Base-by-base conservation (phyloP, 2,113 vertebrate genomes). In the Salvator merianae region DNA sequence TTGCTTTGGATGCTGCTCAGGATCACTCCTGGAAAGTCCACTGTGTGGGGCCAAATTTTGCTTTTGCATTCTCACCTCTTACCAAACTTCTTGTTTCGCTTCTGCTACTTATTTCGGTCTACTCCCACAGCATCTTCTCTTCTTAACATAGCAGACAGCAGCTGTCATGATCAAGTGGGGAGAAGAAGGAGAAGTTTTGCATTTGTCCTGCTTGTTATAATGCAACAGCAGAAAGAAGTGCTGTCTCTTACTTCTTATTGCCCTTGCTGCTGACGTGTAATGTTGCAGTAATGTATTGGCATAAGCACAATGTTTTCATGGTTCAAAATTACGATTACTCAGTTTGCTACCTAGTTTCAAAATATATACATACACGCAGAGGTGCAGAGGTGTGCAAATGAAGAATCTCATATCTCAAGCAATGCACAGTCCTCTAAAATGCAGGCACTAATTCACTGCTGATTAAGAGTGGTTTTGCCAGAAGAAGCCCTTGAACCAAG, bases 311-410 rank as follows among this genome's bases (percentile, higher is more conserved):
- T 14, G 65, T n/a, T 81, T 77, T 59, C 79, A 79, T 73, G 26
- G 65, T 38, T 47, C 55, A 5, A 47, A 24, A 63, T 80, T 86
- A n/a, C 9, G 82, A 84, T 89, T 91, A 16, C 5, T 47, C 43
- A 47, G 6, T 59, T 59, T 59, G 14, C 55, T 92, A 89, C 91
- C 91, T 90, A 92, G 90, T 90, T 93, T 94, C 38, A 24, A 85
- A 87, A 80, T 83, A 75, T 88, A 91, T 87, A 88, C 89, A 63
- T 12, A 84, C 89, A 16, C 53, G 6, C 53, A 55, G 53, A 55
- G 55, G 16, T 59, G 4, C 55, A 59, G 55, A 59, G 5, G 20
- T 59, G 55, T 59, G 14, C 55, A 59, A 20, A 59, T 59, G 55
- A 36, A 86, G 72, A 86, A 55, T 7, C 1, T 0, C 77, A 87